These are phyloP conservation scores for Gymnobelideus leadbeateri DNA, from an alignment of 2,113 vertebrate species.

Conservation along the genomic window DNA sequence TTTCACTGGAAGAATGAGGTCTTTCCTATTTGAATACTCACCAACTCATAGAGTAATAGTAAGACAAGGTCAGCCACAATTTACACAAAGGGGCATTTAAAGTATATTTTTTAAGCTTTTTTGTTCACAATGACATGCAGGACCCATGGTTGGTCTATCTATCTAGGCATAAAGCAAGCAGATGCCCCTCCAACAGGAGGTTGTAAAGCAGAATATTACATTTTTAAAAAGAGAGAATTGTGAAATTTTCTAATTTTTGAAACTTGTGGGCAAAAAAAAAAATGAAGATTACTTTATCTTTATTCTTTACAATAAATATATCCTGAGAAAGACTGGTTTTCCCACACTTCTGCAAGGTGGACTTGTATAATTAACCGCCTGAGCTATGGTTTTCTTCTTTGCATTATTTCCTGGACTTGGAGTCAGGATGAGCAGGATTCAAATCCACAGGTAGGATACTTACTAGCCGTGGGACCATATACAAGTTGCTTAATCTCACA, in stretches of 20 bases:
- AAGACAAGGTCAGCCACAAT: too few relatives aligned
- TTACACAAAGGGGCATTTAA: too few relatives aligned
- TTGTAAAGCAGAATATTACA: too few relatives aligned
- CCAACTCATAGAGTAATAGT: too few relatives aligned
- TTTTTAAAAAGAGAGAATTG: slow-evolving; percentile 19
- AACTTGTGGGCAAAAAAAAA: slow-evolving; percentile 4
- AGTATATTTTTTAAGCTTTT: too few relatives aligned
- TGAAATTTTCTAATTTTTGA: slow-evolving; percentile 44
- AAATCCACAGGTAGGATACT: neutral
- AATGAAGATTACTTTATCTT: slow-evolving; percentile 31
- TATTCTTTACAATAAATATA: slow-evolving; percentile 41
- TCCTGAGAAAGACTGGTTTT: slow-evolving; percentile 12
- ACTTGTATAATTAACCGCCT: slow-evolving; percentile 32
- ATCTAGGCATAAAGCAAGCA: too few relatives aligned
- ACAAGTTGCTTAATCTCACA: neutral
- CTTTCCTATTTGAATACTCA: too few relatives aligned
- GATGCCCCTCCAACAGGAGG: too few relatives aligned
- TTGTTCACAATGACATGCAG: too few relatives aligned
- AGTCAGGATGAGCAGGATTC: neutral
- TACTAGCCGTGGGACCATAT: neutral
- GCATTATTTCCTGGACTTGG: neutral
- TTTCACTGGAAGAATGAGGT: too few relatives aligned
- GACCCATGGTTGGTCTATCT: too few relatives aligned
- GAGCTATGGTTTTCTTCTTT: neutral
- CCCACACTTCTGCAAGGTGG: neutral